Percentiles rank a stretch among this genome's conserved stretches.
Conservation (phyloP, 2,888 invertebrate species). For the Steinernema scapterisci region DNA sequence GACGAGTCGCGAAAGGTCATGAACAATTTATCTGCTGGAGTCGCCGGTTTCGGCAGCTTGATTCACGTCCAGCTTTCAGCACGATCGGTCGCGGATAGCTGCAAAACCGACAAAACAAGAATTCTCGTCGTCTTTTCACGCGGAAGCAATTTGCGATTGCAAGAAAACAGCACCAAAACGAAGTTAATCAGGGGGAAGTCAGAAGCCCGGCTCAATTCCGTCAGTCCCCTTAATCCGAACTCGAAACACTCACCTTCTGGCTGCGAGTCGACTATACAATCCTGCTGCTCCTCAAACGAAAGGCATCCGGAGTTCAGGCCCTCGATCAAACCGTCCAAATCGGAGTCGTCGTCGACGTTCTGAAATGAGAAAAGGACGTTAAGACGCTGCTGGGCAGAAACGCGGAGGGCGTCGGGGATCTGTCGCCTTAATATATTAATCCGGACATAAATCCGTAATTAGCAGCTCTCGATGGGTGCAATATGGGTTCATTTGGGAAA, state of each 20-base stretch:
- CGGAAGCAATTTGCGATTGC: neutral
- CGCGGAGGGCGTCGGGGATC: neutral
- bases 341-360: constrained; percentile 27
- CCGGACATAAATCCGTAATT: constrained; percentile 3
- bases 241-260: constrained; percentile 5
- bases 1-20: too few species aligned
- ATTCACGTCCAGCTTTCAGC: too few species aligned
- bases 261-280: constrained; percentile 52
- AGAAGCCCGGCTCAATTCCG: neutral
- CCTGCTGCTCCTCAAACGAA: constrained; percentile 50
- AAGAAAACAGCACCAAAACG: constrained; percentile 1
- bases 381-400: too few species aligned
- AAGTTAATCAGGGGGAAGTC: neutral
- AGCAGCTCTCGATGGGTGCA: neutral
- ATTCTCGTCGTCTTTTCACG: neutral
- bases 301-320: constrained; percentile 52
- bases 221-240: neutral
- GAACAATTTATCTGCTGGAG: too few species aligned
- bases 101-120: neutral
- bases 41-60: too few species aligned
- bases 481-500: neutral
- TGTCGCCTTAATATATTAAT: constrained; percentile 3
- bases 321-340: constrained; percentile 50
- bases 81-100: too few species aligned
- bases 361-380: neutral